Percentiles rank a stretch among this genome's conserved stretches.
Conservation (phyloP, 1,140 invertebrate species). For the Drosophila lacteicornis region DNA sequence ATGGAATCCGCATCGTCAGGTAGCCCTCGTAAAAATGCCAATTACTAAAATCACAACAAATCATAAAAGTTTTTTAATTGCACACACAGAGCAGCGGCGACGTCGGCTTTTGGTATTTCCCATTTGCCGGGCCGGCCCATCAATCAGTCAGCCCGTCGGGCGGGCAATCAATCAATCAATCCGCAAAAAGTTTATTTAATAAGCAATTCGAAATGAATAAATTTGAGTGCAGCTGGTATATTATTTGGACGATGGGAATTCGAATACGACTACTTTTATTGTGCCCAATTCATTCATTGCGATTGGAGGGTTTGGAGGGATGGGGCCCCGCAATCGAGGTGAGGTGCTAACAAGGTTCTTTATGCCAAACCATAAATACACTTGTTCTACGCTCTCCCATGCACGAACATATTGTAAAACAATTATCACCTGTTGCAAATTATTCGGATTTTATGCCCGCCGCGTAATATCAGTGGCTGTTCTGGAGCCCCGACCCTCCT, state of each 20-base stretch:
- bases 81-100: constrained; percentile 12
- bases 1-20: constrained; percentile 62
- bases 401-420: constrained; percentile 75
- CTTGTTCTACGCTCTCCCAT: constrained; percentile 43
- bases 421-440: constrained; percentile 84
- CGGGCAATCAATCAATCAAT: constrained; percentile 40
- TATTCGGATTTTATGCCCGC: constrained; percentile 74
- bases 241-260: neutral
- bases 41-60: constrained; percentile 80
- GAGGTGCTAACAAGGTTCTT: constrained; percentile 43
- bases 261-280: constrained; percentile 1
- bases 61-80: constrained; percentile 80
- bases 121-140: constrained; percentile 36
- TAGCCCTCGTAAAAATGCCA: constrained; percentile 72
- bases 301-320: neutral
- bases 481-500: constrained; percentile 28
- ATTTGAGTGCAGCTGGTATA: constrained; percentile 29
- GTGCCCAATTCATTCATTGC: constrained; percentile 7
- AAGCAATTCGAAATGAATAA: constrained; percentile 28
- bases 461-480: constrained; percentile 81
- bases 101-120: constrained; percentile 44
- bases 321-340: constrained; percentile 16
- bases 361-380: constrained; percentile 46
- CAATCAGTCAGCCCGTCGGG: constrained; percentile 45
- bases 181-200: constrained; percentile 45